Conservation (phyloP, 1,140 invertebrate genomes). For the Stegodyphus dumicola region DNA sequence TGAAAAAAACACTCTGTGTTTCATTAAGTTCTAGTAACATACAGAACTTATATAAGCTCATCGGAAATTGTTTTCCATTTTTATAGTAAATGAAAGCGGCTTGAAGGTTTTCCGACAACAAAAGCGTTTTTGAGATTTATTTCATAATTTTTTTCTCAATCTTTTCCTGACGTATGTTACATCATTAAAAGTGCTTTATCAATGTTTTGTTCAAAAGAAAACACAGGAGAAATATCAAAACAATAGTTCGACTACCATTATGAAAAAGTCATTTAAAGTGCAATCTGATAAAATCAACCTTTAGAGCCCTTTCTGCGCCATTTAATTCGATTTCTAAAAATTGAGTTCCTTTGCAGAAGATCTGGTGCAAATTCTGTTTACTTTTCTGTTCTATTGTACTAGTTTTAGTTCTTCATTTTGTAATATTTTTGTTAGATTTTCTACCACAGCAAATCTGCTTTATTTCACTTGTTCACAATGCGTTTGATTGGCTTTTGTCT, state of each 20-base stretch:
- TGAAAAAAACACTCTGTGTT: too few relatives aligned
- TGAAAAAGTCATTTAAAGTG: constrained; percentile 43
- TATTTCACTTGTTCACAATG: background rate
- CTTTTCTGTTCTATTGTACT: constrained; percentile 22
- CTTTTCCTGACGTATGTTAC: too few relatives aligned
- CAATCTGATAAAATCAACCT: constrained; percentile 51
- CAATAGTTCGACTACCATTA: constrained; percentile 26
- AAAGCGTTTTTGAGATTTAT: too few relatives aligned
- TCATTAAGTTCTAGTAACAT: too few relatives aligned
- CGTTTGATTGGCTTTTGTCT: too few relatives aligned
- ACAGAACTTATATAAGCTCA: too few relatives aligned
- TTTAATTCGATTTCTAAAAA: constrained; percentile 39
- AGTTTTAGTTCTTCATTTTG: background rate
- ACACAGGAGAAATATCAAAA: background rate
- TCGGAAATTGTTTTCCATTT: too few relatives aligned
- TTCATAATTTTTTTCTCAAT: too few relatives aligned
- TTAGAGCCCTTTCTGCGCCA: constrained; percentile 42
- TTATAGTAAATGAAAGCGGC: too few relatives aligned
- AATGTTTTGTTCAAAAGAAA: too few relatives aligned
- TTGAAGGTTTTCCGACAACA: too few relatives aligned
- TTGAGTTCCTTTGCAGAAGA: constrained; percentile 6
- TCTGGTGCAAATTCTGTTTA: constrained; percentile 23
- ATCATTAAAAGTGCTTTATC: too few relatives aligned
- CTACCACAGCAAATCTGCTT: background rate
- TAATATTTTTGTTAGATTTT: background rate